These are phyloP conservation scores for Dromococcyx pavoninus DNA, from an alignment of 2,797 vertebrate species.

Conservation along the genomic window DNA sequence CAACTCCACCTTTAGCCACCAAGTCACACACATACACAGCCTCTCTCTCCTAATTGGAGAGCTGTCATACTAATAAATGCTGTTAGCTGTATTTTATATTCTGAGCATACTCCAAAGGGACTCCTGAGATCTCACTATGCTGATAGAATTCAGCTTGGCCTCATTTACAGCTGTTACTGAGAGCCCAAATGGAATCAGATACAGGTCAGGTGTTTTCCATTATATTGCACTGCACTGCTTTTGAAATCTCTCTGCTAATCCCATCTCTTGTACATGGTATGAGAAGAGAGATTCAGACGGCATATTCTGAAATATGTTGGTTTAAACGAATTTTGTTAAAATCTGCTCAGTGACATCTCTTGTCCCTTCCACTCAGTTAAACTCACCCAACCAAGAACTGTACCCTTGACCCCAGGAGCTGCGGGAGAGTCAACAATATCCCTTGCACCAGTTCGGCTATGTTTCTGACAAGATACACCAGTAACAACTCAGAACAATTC, in stretches of 20 bases:
- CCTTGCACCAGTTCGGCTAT: background rate
- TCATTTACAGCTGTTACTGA: background rate
- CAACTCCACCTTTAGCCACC: background rate
- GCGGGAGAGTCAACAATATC: background rate
- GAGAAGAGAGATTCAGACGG: background rate
- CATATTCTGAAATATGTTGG: background rate
- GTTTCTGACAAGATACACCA: background rate
- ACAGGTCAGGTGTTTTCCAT: background rate
- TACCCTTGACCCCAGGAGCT: background rate
- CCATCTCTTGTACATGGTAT: background rate
- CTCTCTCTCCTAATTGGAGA: background rate
- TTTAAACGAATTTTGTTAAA: background rate
- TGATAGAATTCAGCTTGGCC: conserved; percentile 12
- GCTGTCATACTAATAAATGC: background rate
- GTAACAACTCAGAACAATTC: background rate
- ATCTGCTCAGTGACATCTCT: background rate
- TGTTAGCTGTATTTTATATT: background rate
- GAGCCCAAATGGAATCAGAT: conserved; percentile 12
- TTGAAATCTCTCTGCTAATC: background rate
- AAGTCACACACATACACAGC: background rate
- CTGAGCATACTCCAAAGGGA: background rate
- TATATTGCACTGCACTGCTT: background rate
- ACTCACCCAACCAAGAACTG: background rate
- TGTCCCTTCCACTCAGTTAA: background rate
- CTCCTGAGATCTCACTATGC: background rate